Base-by-base conservation (phyloP, 2,797 vertebrate species). In the Sebastes miniatus region DNA sequence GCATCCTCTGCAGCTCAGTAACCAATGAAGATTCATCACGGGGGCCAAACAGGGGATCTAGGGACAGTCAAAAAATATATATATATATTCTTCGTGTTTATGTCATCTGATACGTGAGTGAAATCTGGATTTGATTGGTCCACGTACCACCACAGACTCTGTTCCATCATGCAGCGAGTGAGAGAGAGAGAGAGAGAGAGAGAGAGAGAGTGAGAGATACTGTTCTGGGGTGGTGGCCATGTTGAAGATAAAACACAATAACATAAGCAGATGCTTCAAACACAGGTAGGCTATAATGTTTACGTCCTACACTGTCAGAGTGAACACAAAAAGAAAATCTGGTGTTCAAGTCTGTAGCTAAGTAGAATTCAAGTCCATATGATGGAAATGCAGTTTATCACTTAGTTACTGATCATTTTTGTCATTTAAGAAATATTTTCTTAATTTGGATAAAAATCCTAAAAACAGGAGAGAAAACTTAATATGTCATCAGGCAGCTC, bases 81-180 rank as follows among this genome's bases (percentile, higher is more conserved):
- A 39, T 47, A 29, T 16, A 67, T 67, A 47, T 67, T 83, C 62
- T 72, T 64, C 1, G 72, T 91, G 87, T 91, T 77, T 76, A 56
- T 90, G 89, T 93, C 86, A 85, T 91, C 84, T 36, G 80, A 81
- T 85, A 70, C 69, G 69, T 86, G 87, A 77, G 80, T 83, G 82
- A 84, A 85, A 85, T 83, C 74, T 77, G 87, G 81, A 89, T 91
- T 76, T 73, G 74, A 88, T 86, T 84, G 87, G 84, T 88, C 76
- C 71, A 32, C 67, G 13, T 80, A 54, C 75, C 61, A 64, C 85
- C 86, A 74, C 78, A 79, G 78, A 88, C 75, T 74, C 43, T 63
- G 68, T 85, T 73, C 76, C 86, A 83, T 85, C 81, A 39, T 50
- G 66, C 80, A 77, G 80, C 29, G 1, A 71, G 20, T 57, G 14